Percentiles rank a stretch among this genome's conserved stretches.
These are phyloP conservation scores for Anser brachyrhynchus DNA, from an alignment of 2,113 vertebrate genomes.

Conservation along the genomic window DNA sequence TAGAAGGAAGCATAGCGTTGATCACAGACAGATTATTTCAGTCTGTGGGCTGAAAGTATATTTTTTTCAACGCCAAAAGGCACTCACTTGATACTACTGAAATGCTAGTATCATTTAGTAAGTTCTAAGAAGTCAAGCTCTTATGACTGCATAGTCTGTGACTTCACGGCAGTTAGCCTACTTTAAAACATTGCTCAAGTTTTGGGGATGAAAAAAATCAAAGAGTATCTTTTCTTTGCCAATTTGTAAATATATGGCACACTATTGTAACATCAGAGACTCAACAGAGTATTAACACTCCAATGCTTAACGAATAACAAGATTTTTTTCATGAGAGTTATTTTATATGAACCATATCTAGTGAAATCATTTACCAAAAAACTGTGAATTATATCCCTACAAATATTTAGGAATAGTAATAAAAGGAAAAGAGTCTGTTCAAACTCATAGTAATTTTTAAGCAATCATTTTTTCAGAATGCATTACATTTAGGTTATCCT, in stretches of 20 bases:
- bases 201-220: background rate
- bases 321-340: background rate
- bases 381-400: background rate
- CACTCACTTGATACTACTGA: background rate
- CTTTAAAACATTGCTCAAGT: background rate
- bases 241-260: background rate
- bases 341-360: background rate
- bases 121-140: background rate
- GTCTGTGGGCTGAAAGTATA: background rate
- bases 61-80: background rate
- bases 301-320: background rate
- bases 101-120: background rate
- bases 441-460: background rate
- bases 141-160: background rate
- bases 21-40: background rate
- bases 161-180: background rate
- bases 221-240: background rate
- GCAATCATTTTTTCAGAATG: background rate
- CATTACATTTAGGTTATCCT: background rate
- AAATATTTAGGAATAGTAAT: background rate
- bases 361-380: background rate
- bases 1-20: background rate
- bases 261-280: background rate
- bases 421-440: background rate
- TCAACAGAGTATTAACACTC: background rate